Conservation (phyloP, 2,113 vertebrate species). For the Ardeotis arabs region DNA sequence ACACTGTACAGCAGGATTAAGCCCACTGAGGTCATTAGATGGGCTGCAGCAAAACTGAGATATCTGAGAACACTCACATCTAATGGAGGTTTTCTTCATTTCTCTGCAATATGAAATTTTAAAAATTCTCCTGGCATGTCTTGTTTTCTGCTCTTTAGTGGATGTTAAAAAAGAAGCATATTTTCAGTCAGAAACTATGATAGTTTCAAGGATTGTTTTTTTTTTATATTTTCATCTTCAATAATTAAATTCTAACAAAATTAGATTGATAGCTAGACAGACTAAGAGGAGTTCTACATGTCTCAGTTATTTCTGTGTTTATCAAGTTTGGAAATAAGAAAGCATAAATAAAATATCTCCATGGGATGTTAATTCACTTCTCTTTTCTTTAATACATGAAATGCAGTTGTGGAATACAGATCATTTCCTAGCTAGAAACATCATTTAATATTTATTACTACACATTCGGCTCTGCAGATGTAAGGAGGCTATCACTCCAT, state of each 20-base stretch:
- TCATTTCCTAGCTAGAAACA: not conserved
- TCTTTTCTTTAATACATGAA: conserved; percentile 19
- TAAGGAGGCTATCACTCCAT: not conserved
- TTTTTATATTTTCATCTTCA: not conserved
- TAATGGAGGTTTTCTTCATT: not conserved
- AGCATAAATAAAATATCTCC: conserved; percentile 51
- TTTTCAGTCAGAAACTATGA: not conserved
- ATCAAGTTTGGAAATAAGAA: conserved; percentile 19
- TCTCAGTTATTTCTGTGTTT: conserved; percentile 1
- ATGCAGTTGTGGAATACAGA: conserved; percentile 12
- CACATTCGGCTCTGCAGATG: not conserved
- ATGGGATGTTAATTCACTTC: conserved; percentile 26
- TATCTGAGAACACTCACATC: not conserved
- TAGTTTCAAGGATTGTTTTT: not conserved
- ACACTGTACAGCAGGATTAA: not conserved
- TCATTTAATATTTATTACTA: conserved; percentile 38
- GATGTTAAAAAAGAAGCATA: not conserved
- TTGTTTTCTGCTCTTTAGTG: not conserved
- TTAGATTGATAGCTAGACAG: not conserved
- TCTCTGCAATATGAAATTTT: not conserved
- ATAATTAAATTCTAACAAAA: not conserved
- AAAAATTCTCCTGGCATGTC: not conserved
- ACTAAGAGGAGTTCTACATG: not conserved
- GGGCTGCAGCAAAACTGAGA: not conserved
- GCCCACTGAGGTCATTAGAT: not conserved